Evolutionary conservation across 2,888 invertebrate species (phyloP), one percentile per base, ranked within the genome.

Genomic region (Trichogramma evanescens): DNA sequence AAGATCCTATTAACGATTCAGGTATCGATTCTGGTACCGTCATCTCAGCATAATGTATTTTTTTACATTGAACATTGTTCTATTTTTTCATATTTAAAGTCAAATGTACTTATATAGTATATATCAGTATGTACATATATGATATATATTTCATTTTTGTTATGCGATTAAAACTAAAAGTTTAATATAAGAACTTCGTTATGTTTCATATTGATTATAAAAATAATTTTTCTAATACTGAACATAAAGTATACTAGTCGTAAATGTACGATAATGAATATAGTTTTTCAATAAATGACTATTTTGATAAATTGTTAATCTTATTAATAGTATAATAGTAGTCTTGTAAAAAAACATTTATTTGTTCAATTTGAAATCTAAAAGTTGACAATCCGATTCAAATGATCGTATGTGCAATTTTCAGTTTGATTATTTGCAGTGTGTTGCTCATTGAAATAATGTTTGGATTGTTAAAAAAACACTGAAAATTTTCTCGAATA

Each of bases 231-330:
- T 61, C 54, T 58, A 60, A 61, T 56, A 61, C 38, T 61, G 61
- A 56, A 58, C 39, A 54, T 57, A 43, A 50, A 41, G 44, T 43
- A 10, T 51, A 56, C 60, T 63, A 60, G 63, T 63, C 63, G 60
- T 63, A 63, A 58, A 38, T 60, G 45, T 61, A 63, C 63, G 60
- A 63, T 63, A 50, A 55, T 58, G 57, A 63, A 60, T 64, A 64
- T 64, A 62, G 57, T 58, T 58, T 64, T 60, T 64, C 58, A 64
- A 64, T 64, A 64, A 62, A 64, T 62, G 60, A 64, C 62, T 62
- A 64, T 64, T 64, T 64, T 64, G 62, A 62, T 62, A 62, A 57
- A 58, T 13, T 45, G 4, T 56, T n/a, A 48, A 38, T 52, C 42
- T 52, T 26, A 7, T 60, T 44, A 5, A 2, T 54, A 50, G 10